A percentile compares a stretch with the other conserved stretches of the same genome.
These are phyloP conservation scores for Microcaecilia unicolor DNA, from an alignment of 2,797 vertebrate species.

Conservation along the genomic window DNA sequence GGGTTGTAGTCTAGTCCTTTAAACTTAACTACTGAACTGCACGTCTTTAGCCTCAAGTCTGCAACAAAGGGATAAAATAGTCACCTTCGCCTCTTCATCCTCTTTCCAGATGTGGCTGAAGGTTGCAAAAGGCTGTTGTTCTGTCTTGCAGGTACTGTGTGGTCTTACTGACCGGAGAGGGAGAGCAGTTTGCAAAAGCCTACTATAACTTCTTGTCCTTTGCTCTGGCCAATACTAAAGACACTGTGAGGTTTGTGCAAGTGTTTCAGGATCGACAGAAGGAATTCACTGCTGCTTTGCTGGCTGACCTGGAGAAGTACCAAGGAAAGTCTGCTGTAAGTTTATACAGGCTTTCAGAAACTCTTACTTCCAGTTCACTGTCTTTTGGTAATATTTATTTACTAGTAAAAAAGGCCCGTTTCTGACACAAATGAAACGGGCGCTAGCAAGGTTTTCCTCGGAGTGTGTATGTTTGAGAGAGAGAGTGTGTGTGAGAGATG, in stretches of 20 bases:
- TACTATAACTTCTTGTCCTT: constrained; percentile 80
- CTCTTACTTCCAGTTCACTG: too few species aligned
- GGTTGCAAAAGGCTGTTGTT: background rate
- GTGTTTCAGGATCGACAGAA: constrained; percentile 74
- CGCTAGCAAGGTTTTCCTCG: too few species aligned
- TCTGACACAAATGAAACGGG: too few species aligned
- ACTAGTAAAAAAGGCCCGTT: too few species aligned
- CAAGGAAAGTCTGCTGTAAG: constrained; percentile 46
- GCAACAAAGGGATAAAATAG: too few species aligned
- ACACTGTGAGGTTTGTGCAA: constrained; percentile 78
- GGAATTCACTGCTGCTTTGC: constrained; percentile 65
- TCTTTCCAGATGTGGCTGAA: rapidly evolving
- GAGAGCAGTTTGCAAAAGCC: constrained; percentile 51
- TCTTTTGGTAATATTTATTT: too few species aligned
- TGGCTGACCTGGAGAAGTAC: constrained; percentile 53
- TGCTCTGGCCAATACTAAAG: constrained; percentile 74
- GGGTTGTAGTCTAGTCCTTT: too few species aligned
- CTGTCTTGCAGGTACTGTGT: constrained; percentile 72
- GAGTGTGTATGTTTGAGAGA: too few species aligned
- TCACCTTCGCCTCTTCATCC: too few species aligned
- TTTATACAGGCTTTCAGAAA: background rate
- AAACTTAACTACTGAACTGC: too few species aligned
- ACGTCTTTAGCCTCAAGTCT: too few species aligned
- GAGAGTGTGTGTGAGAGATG: too few species aligned
- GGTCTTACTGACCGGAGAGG: constrained; percentile 73